Percentiles rank a stretch among this genome's conserved stretches.
phyloP scores from a whole-genome alignment of 2,797 vertebrate genomes.

The Triplophysa yarkandensis region DNA sequence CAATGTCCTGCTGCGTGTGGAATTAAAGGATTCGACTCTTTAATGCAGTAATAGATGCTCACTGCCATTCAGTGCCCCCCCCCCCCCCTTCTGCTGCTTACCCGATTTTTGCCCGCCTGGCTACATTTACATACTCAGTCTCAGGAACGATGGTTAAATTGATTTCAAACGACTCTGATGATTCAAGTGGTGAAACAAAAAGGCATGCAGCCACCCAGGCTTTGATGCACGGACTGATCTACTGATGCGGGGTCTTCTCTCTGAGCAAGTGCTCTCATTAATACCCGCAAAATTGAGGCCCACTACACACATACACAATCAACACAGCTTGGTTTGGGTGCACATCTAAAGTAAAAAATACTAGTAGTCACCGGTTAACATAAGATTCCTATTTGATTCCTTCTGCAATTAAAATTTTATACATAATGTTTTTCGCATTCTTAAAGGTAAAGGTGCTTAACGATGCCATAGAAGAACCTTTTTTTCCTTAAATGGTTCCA shows the following conservation, averaged over 20 bases:
- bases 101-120: constrained; percentile 22
- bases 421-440: too few relatives aligned
- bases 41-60: constrained; percentile 64
- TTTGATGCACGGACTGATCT: constrained; percentile 63
- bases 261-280: constrained; percentile 78
- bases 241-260: constrained; percentile 62
- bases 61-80: constrained; percentile 42
- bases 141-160: constrained; percentile 71
- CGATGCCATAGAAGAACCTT: too few relatives aligned
- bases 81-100: constrained; percentile 28
- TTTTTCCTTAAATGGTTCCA: too few relatives aligned
- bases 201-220: constrained; percentile 56
- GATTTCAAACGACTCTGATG: constrained; percentile 77
- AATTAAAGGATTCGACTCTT: constrained; percentile 66
- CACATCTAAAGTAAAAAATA: not conserved
- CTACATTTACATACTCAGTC: constrained; percentile 75
- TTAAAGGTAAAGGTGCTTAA: too few relatives aligned
- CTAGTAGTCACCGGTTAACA: too few relatives aligned
- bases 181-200: constrained; percentile 77
- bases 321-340: constrained; percentile 64
- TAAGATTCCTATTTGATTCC: not conserved
- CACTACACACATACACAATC: constrained; percentile 47
- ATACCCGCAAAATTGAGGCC: constrained; percentile 74
- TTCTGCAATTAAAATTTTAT: not conserved
- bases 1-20: constrained; percentile 63